Conservation (phyloP, 2,888 invertebrate genomes). For the Trachelus iudaicus region DNA sequence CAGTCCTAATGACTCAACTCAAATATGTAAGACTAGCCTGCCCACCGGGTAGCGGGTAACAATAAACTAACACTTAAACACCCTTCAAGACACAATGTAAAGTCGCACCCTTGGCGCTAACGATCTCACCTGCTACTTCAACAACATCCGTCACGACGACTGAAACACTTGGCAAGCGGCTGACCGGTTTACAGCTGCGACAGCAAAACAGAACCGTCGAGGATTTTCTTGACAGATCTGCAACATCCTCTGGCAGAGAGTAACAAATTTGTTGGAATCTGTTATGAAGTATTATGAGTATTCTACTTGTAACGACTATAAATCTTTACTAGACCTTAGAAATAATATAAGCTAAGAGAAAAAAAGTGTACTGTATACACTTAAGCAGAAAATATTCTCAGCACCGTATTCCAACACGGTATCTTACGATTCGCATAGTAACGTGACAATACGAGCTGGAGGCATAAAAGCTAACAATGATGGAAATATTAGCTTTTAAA, state of each 20-base stretch:
- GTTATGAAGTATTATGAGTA: not conserved
- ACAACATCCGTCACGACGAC: conserved; percentile 4
- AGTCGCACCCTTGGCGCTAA: conserved; percentile 61
- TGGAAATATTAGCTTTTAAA: conserved; percentile 62
- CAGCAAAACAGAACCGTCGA: not conserved
- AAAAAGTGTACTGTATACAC: not conserved
- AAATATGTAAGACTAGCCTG: conserved; percentile 55
- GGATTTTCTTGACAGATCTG: not conserved
- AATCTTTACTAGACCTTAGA: not conserved
- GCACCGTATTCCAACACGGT: not conserved
- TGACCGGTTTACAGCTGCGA: conserved; percentile 13
- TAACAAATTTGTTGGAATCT: not conserved
- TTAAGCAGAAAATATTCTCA: not conserved
- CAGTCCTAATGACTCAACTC: conserved; percentile 52
- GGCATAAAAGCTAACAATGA: conserved; percentile 60
- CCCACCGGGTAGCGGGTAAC: conserved; percentile 63
- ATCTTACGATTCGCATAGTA: not conserved
- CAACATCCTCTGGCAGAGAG: not conserved
- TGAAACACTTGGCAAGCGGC: conserved; percentile 10
- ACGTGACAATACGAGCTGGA: conserved; percentile 35
- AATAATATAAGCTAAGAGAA: not conserved
- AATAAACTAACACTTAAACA: conserved; percentile 63
- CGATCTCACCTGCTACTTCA: conserved; percentile 55
- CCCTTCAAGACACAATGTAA: conserved; percentile 57
- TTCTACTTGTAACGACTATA: not conserved